phyloP scores from a whole-genome alignment of 1,140 invertebrate species.

The Cepaea nemoralis region DNA sequence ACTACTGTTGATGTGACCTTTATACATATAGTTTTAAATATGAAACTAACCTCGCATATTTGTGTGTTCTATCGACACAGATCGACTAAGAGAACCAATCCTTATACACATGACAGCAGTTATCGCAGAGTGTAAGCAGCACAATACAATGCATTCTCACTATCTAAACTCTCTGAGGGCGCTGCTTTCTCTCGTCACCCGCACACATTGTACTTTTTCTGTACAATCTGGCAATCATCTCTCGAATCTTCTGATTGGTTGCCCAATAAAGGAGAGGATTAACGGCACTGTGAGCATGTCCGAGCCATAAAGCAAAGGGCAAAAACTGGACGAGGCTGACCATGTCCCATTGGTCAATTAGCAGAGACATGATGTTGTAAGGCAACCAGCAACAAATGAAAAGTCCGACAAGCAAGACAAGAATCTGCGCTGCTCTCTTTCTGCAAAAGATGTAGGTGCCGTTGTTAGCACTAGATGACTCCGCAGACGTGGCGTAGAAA shows the following conservation, averaged over 20 bases:
- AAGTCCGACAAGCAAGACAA: slow-evolving; percentile 90
- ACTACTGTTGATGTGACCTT: too few species aligned
- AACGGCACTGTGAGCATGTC: slow-evolving; percentile 83
- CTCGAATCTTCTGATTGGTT: slow-evolving; percentile 77
- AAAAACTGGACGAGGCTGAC: slow-evolving; percentile 57
- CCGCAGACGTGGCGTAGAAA: slow-evolving; percentile 69
- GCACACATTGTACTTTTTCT: slow-evolving; percentile 30
- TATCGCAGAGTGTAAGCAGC: too few species aligned
- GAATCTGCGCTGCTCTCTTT: slow-evolving; percentile 89
- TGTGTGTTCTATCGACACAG: too few species aligned
- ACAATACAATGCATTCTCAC: too few species aligned
- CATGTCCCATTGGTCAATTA: slow-evolving; percentile 76
- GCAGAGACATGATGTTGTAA: slow-evolving; percentile 80
- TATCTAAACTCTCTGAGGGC: not conserved
- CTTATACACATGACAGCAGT: too few species aligned
- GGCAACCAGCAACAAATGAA: slow-evolving; percentile 96
- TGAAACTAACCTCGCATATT: too few species aligned
- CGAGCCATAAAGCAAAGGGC: slow-evolving; percentile 78
- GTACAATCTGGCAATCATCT: slow-evolving; percentile 48
- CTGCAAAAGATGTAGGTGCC: slow-evolving; percentile 81
- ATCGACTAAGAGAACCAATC: too few species aligned
- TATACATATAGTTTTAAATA: too few species aligned
- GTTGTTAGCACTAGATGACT: slow-evolving; percentile 72
- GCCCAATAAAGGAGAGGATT: slow-evolving; percentile 85
- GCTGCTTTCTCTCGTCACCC: not conserved